A percentile compares a stretch with the other conserved stretches of the same genome.
phyloP scores from a whole-genome alignment of 2,113 vertebrate species.

The Erythrolamprus reginae region DNA sequence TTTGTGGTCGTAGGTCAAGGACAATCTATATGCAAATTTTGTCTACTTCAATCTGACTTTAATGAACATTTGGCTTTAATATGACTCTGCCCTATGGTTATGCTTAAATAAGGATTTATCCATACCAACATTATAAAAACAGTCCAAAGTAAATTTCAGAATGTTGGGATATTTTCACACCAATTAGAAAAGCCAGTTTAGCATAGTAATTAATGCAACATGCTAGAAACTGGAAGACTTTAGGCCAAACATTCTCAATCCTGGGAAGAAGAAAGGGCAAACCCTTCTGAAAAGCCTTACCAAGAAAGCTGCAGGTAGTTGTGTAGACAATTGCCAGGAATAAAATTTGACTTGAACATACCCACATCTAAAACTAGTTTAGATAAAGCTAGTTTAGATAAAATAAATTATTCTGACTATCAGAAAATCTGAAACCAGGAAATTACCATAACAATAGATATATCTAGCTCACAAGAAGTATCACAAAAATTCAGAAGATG shows the following conservation, averaged over 20 bases:
- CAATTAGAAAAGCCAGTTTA: neutral
- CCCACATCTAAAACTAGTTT: neutral
- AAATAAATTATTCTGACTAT: too few species aligned
- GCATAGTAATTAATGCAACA: neutral
- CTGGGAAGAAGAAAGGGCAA: neutral
- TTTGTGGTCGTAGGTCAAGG: neutral
- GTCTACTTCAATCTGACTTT: neutral
- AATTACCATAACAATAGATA: neutral
- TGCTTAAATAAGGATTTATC: neutral
- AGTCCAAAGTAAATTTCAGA: neutral
- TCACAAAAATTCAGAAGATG: neutral
- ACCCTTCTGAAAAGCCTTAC: neutral
- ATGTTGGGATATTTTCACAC: neutral
- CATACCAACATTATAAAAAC: neutral
- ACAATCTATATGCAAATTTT: neutral
- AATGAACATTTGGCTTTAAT: neutral
- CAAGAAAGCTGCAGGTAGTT: neutral
- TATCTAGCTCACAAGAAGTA: neutral
- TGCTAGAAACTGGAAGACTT: neutral
- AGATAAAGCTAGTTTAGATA: neutral
- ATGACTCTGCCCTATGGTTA: neutral
- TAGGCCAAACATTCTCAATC: neutral
- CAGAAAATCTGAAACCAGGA: neutral
- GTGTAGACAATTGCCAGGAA: neutral
- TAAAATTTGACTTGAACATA: neutral